These are phyloP conservation scores for Monoplex corrugatus DNA, from an alignment of 2,888 invertebrate species.

Conservation along the genomic window DNA sequence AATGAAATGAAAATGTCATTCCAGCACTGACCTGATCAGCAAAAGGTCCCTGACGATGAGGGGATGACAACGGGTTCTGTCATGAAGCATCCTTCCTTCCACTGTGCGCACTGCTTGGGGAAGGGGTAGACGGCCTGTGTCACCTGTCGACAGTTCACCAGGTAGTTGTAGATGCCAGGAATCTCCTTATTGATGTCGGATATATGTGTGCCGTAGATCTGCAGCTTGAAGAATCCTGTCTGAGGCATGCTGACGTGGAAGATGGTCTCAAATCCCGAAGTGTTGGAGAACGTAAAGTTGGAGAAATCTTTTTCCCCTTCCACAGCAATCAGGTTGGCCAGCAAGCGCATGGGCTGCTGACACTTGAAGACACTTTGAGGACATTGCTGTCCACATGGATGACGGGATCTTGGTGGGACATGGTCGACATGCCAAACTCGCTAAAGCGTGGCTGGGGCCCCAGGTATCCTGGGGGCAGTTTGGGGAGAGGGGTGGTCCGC, in stretches of 20 bases:
- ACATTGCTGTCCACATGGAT: conserved; percentile 71
- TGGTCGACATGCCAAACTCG: conserved; percentile 65
- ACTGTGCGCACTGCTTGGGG: conserved; percentile 82
- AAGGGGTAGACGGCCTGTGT: conserved; percentile 72
- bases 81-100: conserved; percentile 82
- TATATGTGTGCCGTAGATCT: conserved; percentile 79
- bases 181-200: conserved; percentile 78
- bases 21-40: conserved; percentile 54
- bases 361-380: conserved; percentile 73
- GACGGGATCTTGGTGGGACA: conserved; percentile 70
- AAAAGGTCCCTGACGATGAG: conserved; percentile 59
- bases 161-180: conserved; percentile 81
- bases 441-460: conserved; percentile 74
- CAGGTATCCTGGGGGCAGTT: conserved; percentile 73
- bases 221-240: conserved; percentile 80
- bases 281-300: conserved; percentile 79
- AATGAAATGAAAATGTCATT: no score
- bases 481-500: conserved; percentile 71
- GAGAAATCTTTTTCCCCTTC: conserved; percentile 75
- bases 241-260: conserved; percentile 75
- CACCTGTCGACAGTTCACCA: conserved; percentile 77
- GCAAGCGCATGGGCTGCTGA: conserved; percentile 77
- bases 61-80: conserved; percentile 75
- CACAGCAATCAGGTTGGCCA: conserved; percentile 80
- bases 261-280: conserved; percentile 68